Base-by-base conservation (phyloP, 2,113 vertebrate genomes). In the Chrysochloris asiatica region DNA sequence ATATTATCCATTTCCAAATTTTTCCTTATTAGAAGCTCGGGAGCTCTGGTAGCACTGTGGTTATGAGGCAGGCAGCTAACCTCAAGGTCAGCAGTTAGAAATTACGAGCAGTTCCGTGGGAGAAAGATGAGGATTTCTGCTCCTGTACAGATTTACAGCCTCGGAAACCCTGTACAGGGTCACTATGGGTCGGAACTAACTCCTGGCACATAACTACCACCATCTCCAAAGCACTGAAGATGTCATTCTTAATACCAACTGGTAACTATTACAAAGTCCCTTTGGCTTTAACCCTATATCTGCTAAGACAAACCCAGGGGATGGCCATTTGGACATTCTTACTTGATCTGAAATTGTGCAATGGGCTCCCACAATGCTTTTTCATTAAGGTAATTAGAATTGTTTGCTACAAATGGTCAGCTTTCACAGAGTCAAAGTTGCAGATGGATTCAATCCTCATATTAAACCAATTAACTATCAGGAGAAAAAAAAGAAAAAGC, bases 391-490 rank as follows among this genome's bases (percentile, higher is more conserved):
- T n/a, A 24, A 36, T 26, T n/a, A 72, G 54, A 71, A 84, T 10
- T 16, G 38, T 78, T 41, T 45, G 30, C 72, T 26, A 65, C 56
- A 43, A 28, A 2, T 13, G 24, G 45, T 50, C 12, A 50, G 19
- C 5, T 10, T 19, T 45, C 82, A 54, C 11, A 41, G 3, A 10
- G 6, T 67, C 73, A n/a, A 69, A 50, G 45, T 2, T 69, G 43
- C 16, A 38, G 61, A 67, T 24, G 50, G 33, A 83, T 17, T 76
- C 47, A 50, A 56, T 45, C 19, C 54, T 45, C 89, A 91, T 69
- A 80, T 84, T 63, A 73, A 89, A 84, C 83, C 69, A 69, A 86
- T 71, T 54, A 88, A 76, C 61, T 59, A 43, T 50, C 26, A 12
- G 41, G 16, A 2, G 43, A 4, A 10, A 8, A 5, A 28, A 19